Evolutionary conservation across 35 echinoderm and acorn worm genomes (phyloP).

Genomic region (Ophioderma brevispina): DNA sequence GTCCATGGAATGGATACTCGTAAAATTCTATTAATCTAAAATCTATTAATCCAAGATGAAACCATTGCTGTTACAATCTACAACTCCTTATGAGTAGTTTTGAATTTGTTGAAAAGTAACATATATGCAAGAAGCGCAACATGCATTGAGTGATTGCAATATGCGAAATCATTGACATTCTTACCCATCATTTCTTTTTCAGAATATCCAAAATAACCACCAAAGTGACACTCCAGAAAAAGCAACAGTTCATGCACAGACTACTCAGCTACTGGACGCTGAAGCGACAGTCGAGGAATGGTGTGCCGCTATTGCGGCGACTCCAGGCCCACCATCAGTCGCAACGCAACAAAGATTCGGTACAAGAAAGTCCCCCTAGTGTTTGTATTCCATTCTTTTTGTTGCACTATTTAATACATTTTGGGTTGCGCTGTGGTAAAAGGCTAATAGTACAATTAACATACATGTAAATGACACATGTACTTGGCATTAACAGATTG

Average conservation of each 20-base stretch:
- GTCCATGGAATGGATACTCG: too few relatives aligned
- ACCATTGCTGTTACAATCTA: too few relatives aligned
- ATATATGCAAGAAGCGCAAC: too few relatives aligned
- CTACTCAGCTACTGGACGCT: conserved; percentile 93
- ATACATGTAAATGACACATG: too few relatives aligned
- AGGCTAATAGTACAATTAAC: too few relatives aligned
- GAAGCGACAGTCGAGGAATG: conserved; percentile 93
- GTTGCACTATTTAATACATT: neutral
- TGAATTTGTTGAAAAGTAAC: neutral
- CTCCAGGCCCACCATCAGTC: conserved; percentile 89
- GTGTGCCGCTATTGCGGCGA: conserved; percentile 84
- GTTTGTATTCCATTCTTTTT: conserved; percentile 14
- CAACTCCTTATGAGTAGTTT: too few relatives aligned
- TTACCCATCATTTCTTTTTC: neutral
- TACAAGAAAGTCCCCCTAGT: conserved; percentile 31
- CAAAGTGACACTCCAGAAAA: conserved; percentile 91
- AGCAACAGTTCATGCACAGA: conserved; percentile 90
- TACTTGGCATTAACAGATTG: too few relatives aligned
- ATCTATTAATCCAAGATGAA: too few relatives aligned
- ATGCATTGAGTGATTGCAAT: neutral
- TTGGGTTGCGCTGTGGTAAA: neutral
- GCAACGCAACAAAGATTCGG: conserved; percentile 95
- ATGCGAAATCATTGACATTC: neutral
- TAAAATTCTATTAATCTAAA: too few relatives aligned
- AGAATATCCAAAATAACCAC: conserved; percentile 95